phyloP scores from a whole-genome alignment of 2,113 vertebrate species.

The Capreolus pygargus region DNA sequence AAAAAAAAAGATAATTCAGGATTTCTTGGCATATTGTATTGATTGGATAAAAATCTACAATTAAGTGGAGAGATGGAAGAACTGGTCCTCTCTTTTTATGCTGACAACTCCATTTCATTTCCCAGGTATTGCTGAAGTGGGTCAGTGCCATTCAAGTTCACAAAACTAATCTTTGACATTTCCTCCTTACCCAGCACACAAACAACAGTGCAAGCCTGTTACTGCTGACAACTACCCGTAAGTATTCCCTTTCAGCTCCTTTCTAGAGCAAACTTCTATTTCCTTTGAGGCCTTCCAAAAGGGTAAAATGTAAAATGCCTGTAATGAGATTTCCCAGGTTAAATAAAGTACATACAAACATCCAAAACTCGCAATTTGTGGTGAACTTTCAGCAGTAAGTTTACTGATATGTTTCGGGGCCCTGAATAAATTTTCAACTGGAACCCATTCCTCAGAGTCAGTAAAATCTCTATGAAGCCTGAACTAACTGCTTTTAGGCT shows the following conservation, averaged over 20 bases:
- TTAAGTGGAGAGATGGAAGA: slow-evolving; percentile 16
- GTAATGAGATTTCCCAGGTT: background rate
- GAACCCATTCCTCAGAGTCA: slow-evolving; percentile 18
- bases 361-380: background rate
- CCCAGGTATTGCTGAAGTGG: background rate
- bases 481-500: background rate
- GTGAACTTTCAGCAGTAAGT: slow-evolving; percentile 9
- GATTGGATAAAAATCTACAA: slow-evolving; percentile 46
- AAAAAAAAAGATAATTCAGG: background rate
- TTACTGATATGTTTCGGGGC: background rate
- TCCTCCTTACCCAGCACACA: background rate
- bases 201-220: background rate
- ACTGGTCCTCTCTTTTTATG: background rate
- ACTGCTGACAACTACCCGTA: background rate
- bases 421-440: slow-evolving; percentile 33
- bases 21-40: slow-evolving; percentile 21
- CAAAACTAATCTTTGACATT: background rate
- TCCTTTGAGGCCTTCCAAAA: background rate
- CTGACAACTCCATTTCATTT: slow-evolving; percentile 24
- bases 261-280: background rate
- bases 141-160: background rate
- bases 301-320: background rate
- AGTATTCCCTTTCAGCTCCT: background rate
- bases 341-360: background rate
- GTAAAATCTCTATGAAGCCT: background rate